Conservation (phyloP, 2,888 invertebrate species). For the Tetanocera ferruginea region DNA sequence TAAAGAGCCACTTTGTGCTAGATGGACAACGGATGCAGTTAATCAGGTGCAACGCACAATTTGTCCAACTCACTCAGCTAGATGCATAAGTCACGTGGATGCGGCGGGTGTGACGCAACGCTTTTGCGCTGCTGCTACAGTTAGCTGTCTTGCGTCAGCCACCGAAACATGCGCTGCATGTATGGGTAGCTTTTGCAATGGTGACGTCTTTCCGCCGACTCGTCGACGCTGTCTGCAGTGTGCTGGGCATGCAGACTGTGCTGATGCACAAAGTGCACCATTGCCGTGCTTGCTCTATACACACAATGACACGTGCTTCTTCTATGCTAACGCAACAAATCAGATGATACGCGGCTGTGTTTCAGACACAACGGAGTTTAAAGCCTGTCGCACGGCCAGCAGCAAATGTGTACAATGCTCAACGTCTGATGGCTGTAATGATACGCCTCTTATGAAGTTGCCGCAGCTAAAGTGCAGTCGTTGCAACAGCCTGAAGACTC, state of each 20-base stretch:
- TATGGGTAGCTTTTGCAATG: constrained; percentile 43
- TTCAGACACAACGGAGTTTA: constrained; percentile 36
- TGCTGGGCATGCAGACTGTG: constrained; percentile 42
- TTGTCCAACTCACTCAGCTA: constrained; percentile 43
- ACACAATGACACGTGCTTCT: constrained; percentile 46
- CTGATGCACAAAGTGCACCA: constrained; percentile 31
- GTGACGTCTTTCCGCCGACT: constrained; percentile 42
- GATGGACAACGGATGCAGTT: constrained; percentile 28
- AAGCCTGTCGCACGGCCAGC: constrained; percentile 34
- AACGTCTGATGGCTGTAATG: constrained; percentile 47
- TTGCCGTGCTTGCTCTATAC: constrained; percentile 41
- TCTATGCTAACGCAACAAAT: constrained; percentile 42
- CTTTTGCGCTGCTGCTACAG: constrained; percentile 35
- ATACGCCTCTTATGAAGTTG: constrained; percentile 36
- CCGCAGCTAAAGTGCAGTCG: constrained; percentile 49
- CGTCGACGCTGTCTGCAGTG: constrained; percentile 48
- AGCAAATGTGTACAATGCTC: constrained; percentile 44
- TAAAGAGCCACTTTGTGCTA: constrained; percentile 45
- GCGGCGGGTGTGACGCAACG: constrained; percentile 45
- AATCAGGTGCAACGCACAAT: not conserved
- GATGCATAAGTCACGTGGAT: constrained; percentile 43
- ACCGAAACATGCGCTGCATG: constrained; percentile 19
- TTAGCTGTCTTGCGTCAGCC: not conserved
- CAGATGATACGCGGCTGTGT: constrained; percentile 47
- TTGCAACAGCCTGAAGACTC: constrained; percentile 41